A percentile compares a stretch with the other conserved stretches of the same genome.
These are phyloP conservation scores for Drosophila takahashii DNA, from an alignment of 1,140 invertebrate genomes.

Conservation along the genomic window DNA sequence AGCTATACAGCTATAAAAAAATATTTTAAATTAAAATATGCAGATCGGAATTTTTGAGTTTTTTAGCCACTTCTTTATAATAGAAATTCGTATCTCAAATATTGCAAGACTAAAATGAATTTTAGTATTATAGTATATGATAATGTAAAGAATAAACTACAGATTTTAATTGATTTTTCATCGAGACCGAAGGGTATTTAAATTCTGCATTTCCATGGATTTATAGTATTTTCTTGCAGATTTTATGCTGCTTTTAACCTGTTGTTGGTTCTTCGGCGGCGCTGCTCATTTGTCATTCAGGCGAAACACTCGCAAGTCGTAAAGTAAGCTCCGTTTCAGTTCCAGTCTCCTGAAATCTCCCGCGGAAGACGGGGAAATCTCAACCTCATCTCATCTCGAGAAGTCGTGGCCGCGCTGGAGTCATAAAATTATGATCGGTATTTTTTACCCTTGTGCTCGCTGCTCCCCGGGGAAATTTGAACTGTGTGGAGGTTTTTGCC, in stretches of 20 bases:
- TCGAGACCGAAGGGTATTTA: neutral
- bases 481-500: conserved; percentile 60
- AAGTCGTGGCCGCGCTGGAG: conserved; percentile 18
- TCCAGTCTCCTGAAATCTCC: conserved; percentile 43
- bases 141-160: too few relatives aligned
- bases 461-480: conserved; percentile 65
- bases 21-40: too few relatives aligned
- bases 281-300: conserved; percentile 82
- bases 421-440: conserved; percentile 82
- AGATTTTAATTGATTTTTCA: too few relatives aligned
- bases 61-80: too few relatives aligned
- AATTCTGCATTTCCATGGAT: neutral
- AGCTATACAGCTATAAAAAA: too few relatives aligned
- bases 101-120: too few relatives aligned
- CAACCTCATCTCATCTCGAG: conserved; percentile 20
- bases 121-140: too few relatives aligned
- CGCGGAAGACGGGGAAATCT: conserved; percentile 16
- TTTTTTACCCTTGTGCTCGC: conserved; percentile 23
- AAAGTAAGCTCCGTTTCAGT: conserved; percentile 52
- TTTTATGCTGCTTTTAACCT: conserved; percentile 46
- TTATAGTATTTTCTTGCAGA: neutral
- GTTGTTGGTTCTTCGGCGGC: conserved; percentile 44
- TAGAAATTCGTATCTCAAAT: too few relatives aligned
- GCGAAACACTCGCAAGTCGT: conserved; percentile 72
- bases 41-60: too few relatives aligned